These are phyloP conservation scores for Poecilus cupreus DNA, from an alignment of 2,888 invertebrate genomes.

Conservation along the genomic window DNA sequence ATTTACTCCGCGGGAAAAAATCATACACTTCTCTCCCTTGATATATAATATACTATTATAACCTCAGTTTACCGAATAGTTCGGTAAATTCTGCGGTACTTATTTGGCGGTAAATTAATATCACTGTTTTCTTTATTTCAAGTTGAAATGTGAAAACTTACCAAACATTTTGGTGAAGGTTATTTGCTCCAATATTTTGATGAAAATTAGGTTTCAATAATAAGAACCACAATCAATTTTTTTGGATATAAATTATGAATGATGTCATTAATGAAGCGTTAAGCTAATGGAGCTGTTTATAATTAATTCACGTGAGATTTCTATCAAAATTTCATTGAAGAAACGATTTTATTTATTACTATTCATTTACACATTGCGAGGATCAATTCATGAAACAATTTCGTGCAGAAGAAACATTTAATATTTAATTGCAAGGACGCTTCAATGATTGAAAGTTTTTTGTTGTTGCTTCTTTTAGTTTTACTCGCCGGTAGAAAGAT, in stretches of 20 bases:
- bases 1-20: no score
- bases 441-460: not conserved
- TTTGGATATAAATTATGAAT: not conserved
- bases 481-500: no score
- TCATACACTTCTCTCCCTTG: no score
- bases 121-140: no score
- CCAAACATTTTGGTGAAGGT: no score
- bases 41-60: no score
- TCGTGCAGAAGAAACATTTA: not conserved
- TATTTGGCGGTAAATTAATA: no score
- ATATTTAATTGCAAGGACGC: not conserved
- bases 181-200: not conserved
- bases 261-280: not conserved
- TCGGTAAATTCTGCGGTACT: no score
- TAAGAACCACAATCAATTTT: not conserved
- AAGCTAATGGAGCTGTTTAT: not conserved
- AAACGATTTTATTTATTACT: slow-evolving; percentile 25
- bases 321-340: not conserved
- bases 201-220: not conserved
- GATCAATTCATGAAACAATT: not conserved
- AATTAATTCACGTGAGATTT: slow-evolving; percentile 18
- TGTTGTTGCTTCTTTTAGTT: not conserved
- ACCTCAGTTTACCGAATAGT: no score
- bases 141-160: no score
- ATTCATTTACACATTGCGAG: slow-evolving; percentile 3